phyloP scores from a whole-genome alignment of 1,140 invertebrate species.

The Carposina sasakii region DNA sequence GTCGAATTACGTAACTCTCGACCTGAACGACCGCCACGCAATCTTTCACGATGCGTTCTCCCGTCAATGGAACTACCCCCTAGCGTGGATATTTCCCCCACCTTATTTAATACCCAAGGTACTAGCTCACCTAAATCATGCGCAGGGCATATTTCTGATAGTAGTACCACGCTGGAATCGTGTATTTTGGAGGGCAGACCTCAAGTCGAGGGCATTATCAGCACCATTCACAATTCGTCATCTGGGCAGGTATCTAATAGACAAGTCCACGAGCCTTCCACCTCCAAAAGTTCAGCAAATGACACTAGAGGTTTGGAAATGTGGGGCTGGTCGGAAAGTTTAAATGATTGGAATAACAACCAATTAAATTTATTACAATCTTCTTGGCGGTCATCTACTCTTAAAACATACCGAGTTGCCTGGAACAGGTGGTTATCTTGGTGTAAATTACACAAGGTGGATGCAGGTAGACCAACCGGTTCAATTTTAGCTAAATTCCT shows the following conservation, averaged over 20 bases:
- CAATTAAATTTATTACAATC: conserved; percentile 19
- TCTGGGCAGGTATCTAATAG: background rate
- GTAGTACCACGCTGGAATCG: background rate
- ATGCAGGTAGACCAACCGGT: conserved; percentile 12
- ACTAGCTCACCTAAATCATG: conserved; percentile 25
- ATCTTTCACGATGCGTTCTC: conserved; percentile 31
- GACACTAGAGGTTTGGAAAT: background rate
- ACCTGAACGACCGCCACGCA: conserved; percentile 22
- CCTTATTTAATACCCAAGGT: conserved; percentile 26
- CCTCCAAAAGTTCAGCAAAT: background rate
- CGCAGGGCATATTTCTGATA: background rate
- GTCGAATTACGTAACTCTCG: conserved; percentile 23
- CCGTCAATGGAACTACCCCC: conserved; percentile 26
- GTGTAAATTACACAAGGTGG: conserved; percentile 13
- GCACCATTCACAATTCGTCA: background rate
- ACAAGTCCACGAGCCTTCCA: background rate
- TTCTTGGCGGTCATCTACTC: conserved; percentile 26
- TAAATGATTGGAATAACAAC: conserved; percentile 16
- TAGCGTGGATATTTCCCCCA: conserved; percentile 32
- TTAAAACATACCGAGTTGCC: conserved; percentile 25
- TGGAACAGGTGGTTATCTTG: conserved; percentile 24
- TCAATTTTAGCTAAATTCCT: conserved; percentile 32
- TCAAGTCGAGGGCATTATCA: background rate
- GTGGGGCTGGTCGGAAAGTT: conserved; percentile 9
- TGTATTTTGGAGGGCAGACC: conserved; percentile 1